Conservation (phyloP, 2,797 vertebrate genomes). For the Neosalanx taihuensis region DNA sequence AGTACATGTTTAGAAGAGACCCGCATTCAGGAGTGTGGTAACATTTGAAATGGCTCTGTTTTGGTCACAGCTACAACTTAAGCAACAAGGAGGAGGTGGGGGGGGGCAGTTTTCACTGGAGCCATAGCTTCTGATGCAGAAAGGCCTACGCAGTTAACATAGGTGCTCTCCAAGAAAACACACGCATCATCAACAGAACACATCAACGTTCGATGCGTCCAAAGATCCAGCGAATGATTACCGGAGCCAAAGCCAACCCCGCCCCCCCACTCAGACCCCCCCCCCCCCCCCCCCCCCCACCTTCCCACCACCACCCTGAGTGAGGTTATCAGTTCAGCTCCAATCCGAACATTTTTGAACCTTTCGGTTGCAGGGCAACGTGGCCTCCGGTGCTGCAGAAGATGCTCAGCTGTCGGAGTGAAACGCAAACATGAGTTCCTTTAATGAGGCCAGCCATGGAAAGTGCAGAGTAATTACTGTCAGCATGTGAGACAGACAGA, state of each 20-base stretch:
- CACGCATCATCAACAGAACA: no score
- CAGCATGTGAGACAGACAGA: constrained; percentile 23
- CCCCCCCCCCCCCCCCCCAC: constrained; percentile 11
- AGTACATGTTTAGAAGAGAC: neutral
- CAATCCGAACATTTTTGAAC: constrained; percentile 51
- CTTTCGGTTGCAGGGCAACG: constrained; percentile 43
- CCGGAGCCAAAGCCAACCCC: no score
- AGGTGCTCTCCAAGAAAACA: no score
- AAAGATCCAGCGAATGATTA: no score
- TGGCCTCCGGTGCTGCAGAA: constrained; percentile 25
- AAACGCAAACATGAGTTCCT: constrained; percentile 41
- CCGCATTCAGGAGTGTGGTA: neutral
- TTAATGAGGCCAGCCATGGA: constrained; percentile 50
- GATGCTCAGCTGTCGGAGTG: constrained; percentile 43
- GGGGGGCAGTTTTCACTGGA: no score
- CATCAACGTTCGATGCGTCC: no score
- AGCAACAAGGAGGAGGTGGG: no score
- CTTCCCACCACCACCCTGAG: constrained; percentile 20
- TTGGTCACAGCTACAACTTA: neutral
- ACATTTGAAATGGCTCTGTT: neutral
- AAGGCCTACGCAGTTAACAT: no score
- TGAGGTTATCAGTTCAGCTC: constrained; percentile 57
- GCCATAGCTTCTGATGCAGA: no score
- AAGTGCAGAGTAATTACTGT: constrained; percentile 51
- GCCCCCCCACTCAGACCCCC: neutral